Evolutionary conservation across 2,797 vertebrate genomes (phyloP), one percentile per base, ranked within the genome.

Genomic region (Hipposideros larvatus): DNA sequence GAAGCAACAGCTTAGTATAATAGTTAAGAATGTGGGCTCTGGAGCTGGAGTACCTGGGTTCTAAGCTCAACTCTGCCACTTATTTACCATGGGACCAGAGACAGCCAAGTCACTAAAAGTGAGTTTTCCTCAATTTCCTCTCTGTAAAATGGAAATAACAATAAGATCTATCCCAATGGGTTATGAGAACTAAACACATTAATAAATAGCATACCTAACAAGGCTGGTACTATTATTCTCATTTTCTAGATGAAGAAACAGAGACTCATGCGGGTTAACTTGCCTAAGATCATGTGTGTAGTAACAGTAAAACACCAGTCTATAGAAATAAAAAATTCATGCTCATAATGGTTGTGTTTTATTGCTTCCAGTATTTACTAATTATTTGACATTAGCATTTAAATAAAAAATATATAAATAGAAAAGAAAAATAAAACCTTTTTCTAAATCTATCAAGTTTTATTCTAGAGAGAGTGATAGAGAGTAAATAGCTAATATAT

Each of bases 391-490:
- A 73, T 73, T 90, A 94, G 31, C 55, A 84, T 61, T 90, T 77
- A 91, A 80, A 85, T 57, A 75, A 75, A 34, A 90, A 78, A 16
- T 51, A 19, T 48, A 68, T 79, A 48, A 61, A 41, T 11, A 61
- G n/a, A 91, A 93, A 90, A 74, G 41, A 41, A 93, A 92, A 92
- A 68, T 5, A 48, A 93, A 96, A 66, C 1, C 9, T 87, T 96
- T 73, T 55, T 28, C 51, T 34, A 74, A 74, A 37, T 78, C 66
- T 65, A 55, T 46, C 22, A 92, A 70, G 22, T 71, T 92, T 92
- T 83, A 57, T 82, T 70, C 66, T 51, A 19, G 19, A 34, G 2
- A n/a, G 26, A 1, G 31, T 74, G 13, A 24, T 59, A 28, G 13
- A 68, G 24, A 63, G 5, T 75, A 43, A 80, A 61, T 68, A 77